Evolutionary conservation across 1,140 invertebrate species (phyloP), one percentile per base, ranked within the genome.

Genomic region (Scaptomyza pallida): DNA sequence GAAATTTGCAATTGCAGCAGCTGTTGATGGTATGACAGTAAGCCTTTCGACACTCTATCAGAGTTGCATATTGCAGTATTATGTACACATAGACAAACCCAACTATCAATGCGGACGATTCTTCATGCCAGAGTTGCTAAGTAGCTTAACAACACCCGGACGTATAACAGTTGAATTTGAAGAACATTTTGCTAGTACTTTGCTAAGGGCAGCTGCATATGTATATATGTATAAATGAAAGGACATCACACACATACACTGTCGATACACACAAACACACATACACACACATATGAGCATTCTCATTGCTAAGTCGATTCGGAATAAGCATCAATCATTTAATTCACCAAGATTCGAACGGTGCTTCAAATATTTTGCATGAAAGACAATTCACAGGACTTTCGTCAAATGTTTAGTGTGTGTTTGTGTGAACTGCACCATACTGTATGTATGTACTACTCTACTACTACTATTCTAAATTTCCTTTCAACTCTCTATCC

Each of bases 271-370:
- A 52, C 52, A 86, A 59, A 47, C 13, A 63, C 47, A 70, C 33
- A 68, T 16, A 63, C 30, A 47, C 47, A 86, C 43, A 86, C 74
- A 75, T 74, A 89, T 88, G 83, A 82, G 83, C 81, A 86, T 88
- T 85, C 81, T 69, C 81, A 85, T 88, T 81, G 81, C 70, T 85
- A 85, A 85, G 82, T 85, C 81, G 81, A 85, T 86, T 88, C 76
- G 60, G 45, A 44, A 54, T 56, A 68, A 56, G 15, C 61, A 65
- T 69, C 47, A 62, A 70, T 72, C 70, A 61, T 70, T 65, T 45
- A 59, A 64, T 55, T 47, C 64, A 64, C 59, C 56, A 64, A 48
- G 55, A 65, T 72, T 67, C 43, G 69, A 72, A 60, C 69, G 69
- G 63, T 72, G 69, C 41, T 62, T 62, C 65, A 45, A 68, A 59